Base-by-base conservation (phyloP, 2,888 invertebrate species). In the Cremastinae sp. region DNA sequence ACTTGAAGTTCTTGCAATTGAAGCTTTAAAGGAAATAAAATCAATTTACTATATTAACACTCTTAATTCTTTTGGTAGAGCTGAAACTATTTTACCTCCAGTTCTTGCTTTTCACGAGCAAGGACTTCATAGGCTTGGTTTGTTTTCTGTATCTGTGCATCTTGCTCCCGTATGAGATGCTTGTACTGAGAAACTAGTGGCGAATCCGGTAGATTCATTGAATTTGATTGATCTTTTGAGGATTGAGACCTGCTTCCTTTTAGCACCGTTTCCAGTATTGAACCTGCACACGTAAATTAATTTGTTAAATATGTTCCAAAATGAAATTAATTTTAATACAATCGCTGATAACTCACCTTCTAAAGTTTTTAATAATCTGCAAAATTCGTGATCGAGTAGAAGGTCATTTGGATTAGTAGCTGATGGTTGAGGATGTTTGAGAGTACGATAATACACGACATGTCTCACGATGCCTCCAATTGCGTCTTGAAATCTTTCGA, bases 381-480 rank as follows among this genome's bases (percentile, higher is more conserved):
- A 98, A 91, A 98, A 99, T 90, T 98, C 97, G 88, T 96, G 97
- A 90, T 99, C 99, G 47, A 99, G 92, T 66, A 98, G 91, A 14
- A 98, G 92, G 78, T 98, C 98, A 0, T 91, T 91, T 1, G 96
- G 91, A 66, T 93, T 91, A 88, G 94, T 94, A 9, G 95, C 95
- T 51, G 94, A 92, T 35, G 96, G 93, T 90, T 98, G 98, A 0
- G 99, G 98, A 84, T 96, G 96, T 88, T 99, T 98, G 16, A 97
- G 94, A 12, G 98, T 97, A 85, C 94, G 93, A 69, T 95, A 96
- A 90, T 98, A 99, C 47, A 94, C 92, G 90, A 99, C 99, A 87
- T 97, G 96, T 62, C 95, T 94, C 0, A 96, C 93, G 68, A 99
- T 95, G 81, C 96, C 96, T 62, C 94, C 93, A 72, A 99, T 91